Conservation (phyloP, 2,888 invertebrate genomes). For the Drosophila glabriapex region DNA sequence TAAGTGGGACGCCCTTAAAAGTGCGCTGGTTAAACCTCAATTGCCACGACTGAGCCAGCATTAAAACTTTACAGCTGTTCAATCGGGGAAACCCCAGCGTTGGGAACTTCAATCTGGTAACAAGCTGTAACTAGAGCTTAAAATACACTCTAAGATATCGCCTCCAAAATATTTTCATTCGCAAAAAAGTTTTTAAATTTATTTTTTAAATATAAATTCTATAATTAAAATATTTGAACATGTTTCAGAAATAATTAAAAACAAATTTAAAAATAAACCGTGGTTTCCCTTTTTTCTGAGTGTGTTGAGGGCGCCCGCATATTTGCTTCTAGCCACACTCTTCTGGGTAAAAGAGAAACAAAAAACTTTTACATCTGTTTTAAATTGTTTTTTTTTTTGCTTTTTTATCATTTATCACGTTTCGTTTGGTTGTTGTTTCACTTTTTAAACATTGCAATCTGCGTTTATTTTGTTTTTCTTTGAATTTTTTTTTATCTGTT, state of each 20-base stretch:
- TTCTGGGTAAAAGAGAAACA: conserved; percentile 6
- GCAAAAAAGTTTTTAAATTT: background rate
- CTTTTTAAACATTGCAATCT: conserved; percentile 53
- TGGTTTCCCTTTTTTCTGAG: background rate
- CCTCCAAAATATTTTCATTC: background rate
- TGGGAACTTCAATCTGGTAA: conserved; percentile 15
- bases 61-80: conserved; percentile 36
- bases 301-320: conserved; percentile 6
- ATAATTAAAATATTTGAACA: background rate
- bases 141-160: background rate
- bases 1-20: conserved; percentile 18
- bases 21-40: conserved; percentile 24
- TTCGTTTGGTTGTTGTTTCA: conserved; percentile 42
- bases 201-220: background rate
- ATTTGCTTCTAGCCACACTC: conserved; percentile 6
- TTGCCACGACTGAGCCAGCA: conserved; percentile 14
- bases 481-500: conserved; percentile 25
- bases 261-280: too few relatives aligned
- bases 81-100: conserved; percentile 22
- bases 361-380: conserved; percentile 26
- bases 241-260: background rate
- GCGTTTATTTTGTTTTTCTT: conserved; percentile 33
- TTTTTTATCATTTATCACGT: conserved; percentile 58
- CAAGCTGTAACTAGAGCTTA: conserved; percentile 12
- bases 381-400: conserved; percentile 1